phyloP scores from a whole-genome alignment of 2,888 invertebrate species.

The Pelosia muscerda region DNA sequence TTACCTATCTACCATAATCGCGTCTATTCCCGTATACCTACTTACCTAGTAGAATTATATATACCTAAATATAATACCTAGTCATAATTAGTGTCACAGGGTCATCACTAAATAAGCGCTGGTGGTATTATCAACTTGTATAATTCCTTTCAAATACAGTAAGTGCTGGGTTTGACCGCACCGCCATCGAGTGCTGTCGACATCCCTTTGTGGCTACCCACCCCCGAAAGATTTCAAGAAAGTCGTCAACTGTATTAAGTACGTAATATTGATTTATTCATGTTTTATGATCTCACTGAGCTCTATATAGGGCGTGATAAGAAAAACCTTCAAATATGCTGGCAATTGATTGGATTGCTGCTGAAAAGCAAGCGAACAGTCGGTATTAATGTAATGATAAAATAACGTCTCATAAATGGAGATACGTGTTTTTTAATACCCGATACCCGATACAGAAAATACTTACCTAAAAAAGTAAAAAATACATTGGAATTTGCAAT shows the following conservation, averaged over 20 bases:
- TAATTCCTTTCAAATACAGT: slow-evolving; percentile 32
- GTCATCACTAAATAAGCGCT: neutral
- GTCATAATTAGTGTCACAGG: no score
- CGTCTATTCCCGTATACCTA: no score
- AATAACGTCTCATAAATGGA: no score
- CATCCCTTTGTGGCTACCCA: slow-evolving; percentile 31
- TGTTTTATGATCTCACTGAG: slow-evolving; percentile 7
- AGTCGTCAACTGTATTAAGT: slow-evolving; percentile 42
- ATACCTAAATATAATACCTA: no score
- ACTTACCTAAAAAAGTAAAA: no score
- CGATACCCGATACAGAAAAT: no score
- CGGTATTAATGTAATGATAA: no score
- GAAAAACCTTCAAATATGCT: neutral
- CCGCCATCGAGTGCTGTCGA: slow-evolving; percentile 44
- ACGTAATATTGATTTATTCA: slow-evolving; percentile 25
- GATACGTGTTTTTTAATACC: no score
- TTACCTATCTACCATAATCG: no score
- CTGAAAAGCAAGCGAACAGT: no score
- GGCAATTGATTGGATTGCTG: neutral
- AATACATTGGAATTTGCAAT: no score
- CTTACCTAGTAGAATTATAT: no score
- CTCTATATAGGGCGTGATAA: neutral
- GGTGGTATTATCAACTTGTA: slow-evolving; percentile 37
- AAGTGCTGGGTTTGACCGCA: slow-evolving; percentile 46
- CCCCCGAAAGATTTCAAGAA: slow-evolving; percentile 27